Evolutionary conservation across 2,113 vertebrate species (phyloP).

Genomic region (Anser cygnoides): DNA sequence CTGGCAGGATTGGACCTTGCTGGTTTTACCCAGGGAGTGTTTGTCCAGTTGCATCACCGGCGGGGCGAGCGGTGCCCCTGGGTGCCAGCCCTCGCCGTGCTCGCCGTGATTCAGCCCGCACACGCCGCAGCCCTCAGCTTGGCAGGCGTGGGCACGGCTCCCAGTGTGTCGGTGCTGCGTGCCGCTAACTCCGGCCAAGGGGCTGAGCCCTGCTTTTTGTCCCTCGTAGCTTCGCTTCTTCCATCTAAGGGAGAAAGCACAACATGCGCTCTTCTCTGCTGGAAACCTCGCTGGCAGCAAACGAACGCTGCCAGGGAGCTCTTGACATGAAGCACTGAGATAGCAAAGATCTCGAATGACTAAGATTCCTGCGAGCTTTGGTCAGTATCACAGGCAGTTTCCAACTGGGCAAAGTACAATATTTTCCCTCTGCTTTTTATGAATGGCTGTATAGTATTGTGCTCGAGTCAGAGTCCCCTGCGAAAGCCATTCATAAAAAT

Average conservation of each 20-base stretch:
- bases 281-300: background rate
- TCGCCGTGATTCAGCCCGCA: background rate
- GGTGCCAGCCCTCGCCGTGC: background rate
- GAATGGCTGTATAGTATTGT: constrained; percentile 76
- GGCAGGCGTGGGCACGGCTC: background rate
- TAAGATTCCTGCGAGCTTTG: constrained; percentile 45
- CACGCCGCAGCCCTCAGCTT: background rate
- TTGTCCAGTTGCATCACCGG: background rate
- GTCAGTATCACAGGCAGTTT: constrained; percentile 49
- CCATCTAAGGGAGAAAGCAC: constrained; percentile 1
- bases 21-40: background rate
- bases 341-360: constrained; percentile 38
- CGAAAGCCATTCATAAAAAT: constrained; percentile 84
- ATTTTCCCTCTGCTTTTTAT: constrained; percentile 78
- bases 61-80: background rate
- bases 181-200: background rate
- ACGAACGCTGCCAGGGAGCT: background rate
- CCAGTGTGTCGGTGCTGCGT: fast-evolving
- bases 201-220: background rate
- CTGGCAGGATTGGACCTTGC: background rate
- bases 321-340: background rate
- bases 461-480: constrained; percentile 60
- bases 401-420: constrained; percentile 60
- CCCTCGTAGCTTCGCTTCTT: background rate
- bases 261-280: background rate